Percentiles rank a stretch among this genome's conserved stretches.
phyloP scores from a whole-genome alignment of 2,797 vertebrate genomes.

The Danio choprae region DNA sequence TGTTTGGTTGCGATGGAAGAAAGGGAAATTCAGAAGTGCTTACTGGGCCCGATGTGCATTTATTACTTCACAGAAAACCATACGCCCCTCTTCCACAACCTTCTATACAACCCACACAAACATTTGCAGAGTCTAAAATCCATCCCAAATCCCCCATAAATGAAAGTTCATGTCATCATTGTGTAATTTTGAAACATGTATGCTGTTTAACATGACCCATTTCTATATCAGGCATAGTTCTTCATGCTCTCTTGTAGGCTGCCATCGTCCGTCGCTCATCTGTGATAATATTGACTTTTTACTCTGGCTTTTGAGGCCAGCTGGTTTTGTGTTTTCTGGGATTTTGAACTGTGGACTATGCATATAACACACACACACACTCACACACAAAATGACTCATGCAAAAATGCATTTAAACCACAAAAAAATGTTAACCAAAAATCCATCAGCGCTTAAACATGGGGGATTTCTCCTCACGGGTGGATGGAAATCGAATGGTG shows the following conservation, averaged over 20 bases:
- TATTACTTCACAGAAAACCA: constrained; percentile 16
- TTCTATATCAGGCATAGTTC: neutral
- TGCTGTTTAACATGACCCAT: neutral
- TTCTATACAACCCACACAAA: constrained; percentile 20
- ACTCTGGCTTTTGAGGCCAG: constrained; percentile 4
- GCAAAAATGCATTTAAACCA: constrained; percentile 1
- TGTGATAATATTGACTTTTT: constrained; percentile 33
- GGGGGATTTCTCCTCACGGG: neutral
- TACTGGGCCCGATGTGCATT: constrained; percentile 17
- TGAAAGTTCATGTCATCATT: neutral
- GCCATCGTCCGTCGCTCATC: constrained; percentile 21
- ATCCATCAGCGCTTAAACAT: constrained; percentile 6
- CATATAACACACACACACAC: constrained; percentile 1
- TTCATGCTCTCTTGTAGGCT: neutral
- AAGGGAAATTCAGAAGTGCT: constrained; percentile 42
- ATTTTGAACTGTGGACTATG: constrained; percentile 4
- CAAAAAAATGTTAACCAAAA: constrained; percentile 8
- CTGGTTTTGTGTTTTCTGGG: constrained; percentile 20
- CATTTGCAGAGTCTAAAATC: neutral
- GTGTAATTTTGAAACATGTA: neutral
- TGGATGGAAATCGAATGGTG: neutral
- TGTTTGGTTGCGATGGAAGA: constrained; percentile 10
- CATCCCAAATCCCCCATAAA: constrained; percentile 6
- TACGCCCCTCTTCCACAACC: neutral
- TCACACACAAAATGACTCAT: neutral